A percentile compares a stretch with the other conserved stretches of the same genome.
phyloP scores from a whole-genome alignment of 2,888 invertebrate genomes.

The Nematopogon swammerdamellus region DNA sequence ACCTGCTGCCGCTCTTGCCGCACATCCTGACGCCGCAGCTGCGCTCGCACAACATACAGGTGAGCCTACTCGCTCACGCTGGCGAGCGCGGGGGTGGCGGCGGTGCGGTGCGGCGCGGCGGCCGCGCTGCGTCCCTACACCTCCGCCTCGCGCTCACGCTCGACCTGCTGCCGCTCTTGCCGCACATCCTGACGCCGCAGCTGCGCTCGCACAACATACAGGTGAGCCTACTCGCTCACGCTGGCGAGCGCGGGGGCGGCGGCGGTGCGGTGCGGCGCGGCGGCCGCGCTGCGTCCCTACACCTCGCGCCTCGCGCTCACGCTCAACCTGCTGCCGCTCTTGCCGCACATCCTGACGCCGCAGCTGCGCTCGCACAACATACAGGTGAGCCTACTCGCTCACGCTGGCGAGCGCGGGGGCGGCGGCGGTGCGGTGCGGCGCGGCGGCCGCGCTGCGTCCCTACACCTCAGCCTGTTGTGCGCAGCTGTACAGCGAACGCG shows the following conservation, averaged over 20 bases:
- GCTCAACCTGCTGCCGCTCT: constrained; percentile 68
- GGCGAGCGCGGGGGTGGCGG: constrained; percentile 60
- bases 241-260: constrained; percentile 57
- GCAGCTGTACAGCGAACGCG: constrained; percentile 70
- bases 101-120: constrained; percentile 63
- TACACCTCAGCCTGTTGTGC: neutral
- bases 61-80: constrained; percentile 10
- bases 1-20: constrained; percentile 69
- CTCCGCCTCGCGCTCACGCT: constrained; percentile 47
- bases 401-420: constrained; percentile 47
- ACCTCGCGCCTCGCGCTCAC: constrained; percentile 39
- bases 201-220: constrained; percentile 67
- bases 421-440: constrained; percentile 59
- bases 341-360: constrained; percentile 72
- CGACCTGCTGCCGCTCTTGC: constrained; percentile 70
- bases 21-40: constrained; percentile 71
- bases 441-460: no score
- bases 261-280: constrained; percentile 62
- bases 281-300: constrained; percentile 22
- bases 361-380: constrained; percentile 66
- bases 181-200: constrained; percentile 68
- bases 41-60: constrained; percentile 63
- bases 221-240: constrained; percentile 17
- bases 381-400: constrained; percentile 23
- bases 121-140: constrained; percentile 18